phyloP scores from a whole-genome alignment of 1,140 invertebrate genomes.

The Amphibalanus amphitrite region DNA sequence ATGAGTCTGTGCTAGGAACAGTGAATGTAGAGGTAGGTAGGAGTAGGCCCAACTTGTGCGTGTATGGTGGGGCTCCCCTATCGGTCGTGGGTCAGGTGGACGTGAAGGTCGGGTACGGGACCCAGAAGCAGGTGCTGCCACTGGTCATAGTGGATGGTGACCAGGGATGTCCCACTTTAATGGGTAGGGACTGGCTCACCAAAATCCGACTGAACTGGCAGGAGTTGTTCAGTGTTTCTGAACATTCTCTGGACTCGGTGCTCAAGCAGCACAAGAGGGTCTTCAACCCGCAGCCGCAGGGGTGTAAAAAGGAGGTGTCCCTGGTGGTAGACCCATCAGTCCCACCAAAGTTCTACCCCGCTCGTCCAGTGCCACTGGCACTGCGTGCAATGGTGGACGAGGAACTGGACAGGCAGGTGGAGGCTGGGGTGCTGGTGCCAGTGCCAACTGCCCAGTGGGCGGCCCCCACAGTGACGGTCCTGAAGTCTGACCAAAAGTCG shows the following conservation, averaged over 20 bases:
- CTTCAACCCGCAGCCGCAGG: not conserved
- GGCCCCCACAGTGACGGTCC: not conserved
- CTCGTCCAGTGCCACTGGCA: not conserved
- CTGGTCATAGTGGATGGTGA: not conserved
- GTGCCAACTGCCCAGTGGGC: not conserved
- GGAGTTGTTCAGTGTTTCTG: not conserved
- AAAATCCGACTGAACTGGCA: not conserved
- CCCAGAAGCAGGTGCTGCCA: not conserved
- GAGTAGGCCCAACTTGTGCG: too few species aligned
- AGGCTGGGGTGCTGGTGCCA: not conserved
- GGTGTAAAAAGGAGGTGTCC: not conserved
- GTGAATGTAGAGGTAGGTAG: not conserved
- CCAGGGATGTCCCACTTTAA: not conserved
- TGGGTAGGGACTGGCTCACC: not conserved
- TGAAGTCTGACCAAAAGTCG: not conserved
- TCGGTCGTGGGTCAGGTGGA: not conserved
- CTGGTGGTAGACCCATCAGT: not conserved
- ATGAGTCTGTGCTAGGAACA: not conserved
- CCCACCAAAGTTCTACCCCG: not conserved
- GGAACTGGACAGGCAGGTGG: not conserved
- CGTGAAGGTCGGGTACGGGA: not conserved
- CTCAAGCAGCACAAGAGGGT: not conserved
- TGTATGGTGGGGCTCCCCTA: not conserved
- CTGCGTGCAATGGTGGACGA: not conserved
- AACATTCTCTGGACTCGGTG: not conserved